Evolutionary conservation across 1,140 invertebrate species (phyloP).

Genomic region (Medauroidea extradentata): DNA sequence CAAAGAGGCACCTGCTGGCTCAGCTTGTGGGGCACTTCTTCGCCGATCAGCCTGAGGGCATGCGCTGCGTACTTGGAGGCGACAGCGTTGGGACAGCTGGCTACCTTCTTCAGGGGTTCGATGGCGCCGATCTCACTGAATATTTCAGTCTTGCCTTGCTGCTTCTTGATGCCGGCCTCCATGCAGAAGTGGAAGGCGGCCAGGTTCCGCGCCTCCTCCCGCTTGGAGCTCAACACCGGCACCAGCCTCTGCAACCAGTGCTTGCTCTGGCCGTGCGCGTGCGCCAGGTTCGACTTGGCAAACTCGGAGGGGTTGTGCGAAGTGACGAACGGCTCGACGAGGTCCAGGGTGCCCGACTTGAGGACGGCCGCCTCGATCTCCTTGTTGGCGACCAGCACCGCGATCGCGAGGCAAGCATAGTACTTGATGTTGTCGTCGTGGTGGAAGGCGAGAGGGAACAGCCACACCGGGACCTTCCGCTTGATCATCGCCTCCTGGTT

Average conservation of each 20-base stretch:
- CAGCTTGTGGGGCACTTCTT: conserved; percentile 94
- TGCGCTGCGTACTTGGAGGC: conserved; percentile 97
- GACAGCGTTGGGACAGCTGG: conserved; percentile 95
- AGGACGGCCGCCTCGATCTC: conserved; percentile 96
- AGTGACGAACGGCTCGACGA: conserved; percentile 95
- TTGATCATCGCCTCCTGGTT: conserved; percentile 98
- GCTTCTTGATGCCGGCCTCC: conserved; percentile 97
- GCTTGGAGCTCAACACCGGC: conserved; percentile 91
- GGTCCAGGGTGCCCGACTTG: conserved; percentile 89
- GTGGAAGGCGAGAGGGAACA: conserved; percentile 96
- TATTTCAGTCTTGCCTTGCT: conserved; percentile 91
- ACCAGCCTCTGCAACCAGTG: conserved; percentile 92
- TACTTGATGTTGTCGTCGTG: conserved; percentile 96
- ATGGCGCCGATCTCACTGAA: conserved; percentile 94
- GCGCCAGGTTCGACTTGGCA: conserved; percentile 84
- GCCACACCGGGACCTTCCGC: conserved; percentile 93
- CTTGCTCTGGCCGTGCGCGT: conserved; percentile 94
- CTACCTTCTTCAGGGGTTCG: conserved; percentile 92
- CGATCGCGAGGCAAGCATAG: conserved; percentile 96
- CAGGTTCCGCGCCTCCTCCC: conserved; percentile 92
- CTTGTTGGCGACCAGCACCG: conserved; percentile 94
- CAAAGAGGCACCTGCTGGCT: conserved; percentile 97
- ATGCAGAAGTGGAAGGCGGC: conserved; percentile 99
- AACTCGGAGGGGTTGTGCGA: conserved; percentile 93
- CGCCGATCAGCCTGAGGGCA: conserved; percentile 90